Base-by-base conservation (phyloP, 2,797 vertebrate genomes). In the Leucoraja ocellata region DNA sequence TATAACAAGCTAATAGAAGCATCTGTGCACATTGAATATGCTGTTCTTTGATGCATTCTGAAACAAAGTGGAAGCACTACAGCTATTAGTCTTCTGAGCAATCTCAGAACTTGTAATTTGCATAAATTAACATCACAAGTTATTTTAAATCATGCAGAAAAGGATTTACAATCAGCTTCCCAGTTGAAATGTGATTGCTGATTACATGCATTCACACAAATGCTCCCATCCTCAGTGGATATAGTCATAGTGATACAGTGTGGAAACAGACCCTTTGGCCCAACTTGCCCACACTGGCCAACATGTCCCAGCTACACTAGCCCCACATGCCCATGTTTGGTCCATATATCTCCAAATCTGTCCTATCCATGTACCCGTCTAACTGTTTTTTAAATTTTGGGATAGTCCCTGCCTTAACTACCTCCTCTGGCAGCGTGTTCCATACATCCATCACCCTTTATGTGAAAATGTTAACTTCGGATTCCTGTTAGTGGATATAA, bases 111-210 rank as follows among this genome's bases (percentile, higher is more conserved):
- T 88, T 36, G n/a, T 36, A 88, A 88, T 88, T 88, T 88, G 61
- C 84, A 88, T 88, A 68, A 88, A 68, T 88, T 88, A 88, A 88
- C 32, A 63, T 88, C 61, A 14, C 61, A 68, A 88, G 61, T 63
- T 88, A 88, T 68, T 32, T 68, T 68, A 88, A 88, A 88, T 88
- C 84, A 88, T 21, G 63, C 84, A 68, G 84, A 36, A 88, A 88
- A 68, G 61, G 68, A 68, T 63, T 32, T 21, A 88, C 84, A 88
- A 88, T 88, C 84, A 88, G 63, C 65, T 88, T 36, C 68, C 36
- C 63, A 7, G 63, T 88, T 68, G 36, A 88, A 68, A 88, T 68
- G 36, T 88, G 84, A 88, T 88, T 88, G 61, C 84, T 88, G 84
- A 88, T 88, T 88, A 88, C 68, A 36, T 1, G n/a, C 16, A 88